Evolutionary conservation across 2,797 vertebrate species (phyloP), one percentile per base, ranked within the genome.

Genomic region (Poecilia gillii): DNA sequence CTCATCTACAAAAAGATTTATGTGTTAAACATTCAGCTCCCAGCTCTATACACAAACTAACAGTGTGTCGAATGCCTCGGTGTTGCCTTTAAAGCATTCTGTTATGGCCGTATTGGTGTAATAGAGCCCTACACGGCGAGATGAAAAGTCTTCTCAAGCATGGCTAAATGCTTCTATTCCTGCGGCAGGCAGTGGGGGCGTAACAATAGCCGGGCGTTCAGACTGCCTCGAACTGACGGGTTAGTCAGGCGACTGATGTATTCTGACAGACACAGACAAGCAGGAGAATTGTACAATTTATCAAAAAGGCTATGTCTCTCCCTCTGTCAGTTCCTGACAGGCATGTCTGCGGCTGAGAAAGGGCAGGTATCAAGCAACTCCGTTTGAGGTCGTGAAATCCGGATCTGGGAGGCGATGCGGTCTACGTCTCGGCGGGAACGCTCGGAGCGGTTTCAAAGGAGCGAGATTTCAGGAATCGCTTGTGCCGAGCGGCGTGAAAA

Each of bases 121-220:
- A 94, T 92, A 91, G 88, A 94, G 91, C 89, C 88, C 79, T 84
- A 83, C 89, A 84, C 77, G 71, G 83, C 68, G 85, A 92, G 87
- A 95, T 94, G 90, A 94, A 93, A 93, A 92, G 85, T 89, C 92
- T 92, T 94, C 91, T 94, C 90, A 90, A 91, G 94, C 92, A 88
- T 94, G 90, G 91, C 90, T 93, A 93, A 95, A 91, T 77, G 84
- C 84, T 85, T 92, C 84, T 87, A 87, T 90, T 91, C 82, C 88
- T 73, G 77, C 59, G 0, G 84, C 80, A 79, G 80, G 79, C 36
- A 46, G 41, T 46, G 43, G 41, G 75, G 73, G 20, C 62, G 70
- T 75, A 79, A 82, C 81, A 84, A 83, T 74, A 78, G 81, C 84
- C 53, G 31, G 74, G 78, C 55, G 57, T 82, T 78, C 86, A 80